Conservation (phyloP, 2,888 invertebrate species). For the Anticlea derivata region DNA sequence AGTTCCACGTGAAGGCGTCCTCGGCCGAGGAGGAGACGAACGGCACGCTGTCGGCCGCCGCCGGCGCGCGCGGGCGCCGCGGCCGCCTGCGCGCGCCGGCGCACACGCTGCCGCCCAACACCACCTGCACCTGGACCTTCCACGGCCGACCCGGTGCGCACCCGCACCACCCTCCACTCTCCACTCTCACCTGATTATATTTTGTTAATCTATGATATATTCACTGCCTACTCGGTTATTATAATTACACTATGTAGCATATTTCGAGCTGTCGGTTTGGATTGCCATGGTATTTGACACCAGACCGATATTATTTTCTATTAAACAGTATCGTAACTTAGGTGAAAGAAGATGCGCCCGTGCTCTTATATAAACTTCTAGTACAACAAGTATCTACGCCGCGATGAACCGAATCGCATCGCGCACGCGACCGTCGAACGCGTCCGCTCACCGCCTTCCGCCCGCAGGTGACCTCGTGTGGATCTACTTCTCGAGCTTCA, state of each 20-base stretch:
- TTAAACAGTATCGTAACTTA: too few species aligned
- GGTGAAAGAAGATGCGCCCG: too few species aligned
- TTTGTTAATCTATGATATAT: too few species aligned
- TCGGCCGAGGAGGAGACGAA: constrained; percentile 84
- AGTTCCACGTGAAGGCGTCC: constrained; percentile 91
- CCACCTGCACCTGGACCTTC: constrained; percentile 94
- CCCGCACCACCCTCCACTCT: constrained; percentile 54
- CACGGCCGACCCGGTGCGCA: constrained; percentile 86
- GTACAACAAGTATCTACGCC: too few species aligned
- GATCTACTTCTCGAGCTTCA: constrained; percentile 94
- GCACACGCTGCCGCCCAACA: constrained; percentile 93
- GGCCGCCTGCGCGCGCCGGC: constrained; percentile 90
- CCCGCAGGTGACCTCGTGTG: constrained; percentile 89
- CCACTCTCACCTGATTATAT: constrained; percentile 65
- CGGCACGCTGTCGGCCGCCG: constrained; percentile 76
- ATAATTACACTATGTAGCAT: too few species aligned
- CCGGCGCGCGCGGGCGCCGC: constrained; percentile 83
- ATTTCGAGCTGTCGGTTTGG: too few species aligned
- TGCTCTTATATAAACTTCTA: too few species aligned
- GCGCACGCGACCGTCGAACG: too few species aligned
- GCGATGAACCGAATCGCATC: too few species aligned
- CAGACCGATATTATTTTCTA: too few species aligned
- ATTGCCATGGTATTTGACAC: too few species aligned
- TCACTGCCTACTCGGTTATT: too few species aligned
- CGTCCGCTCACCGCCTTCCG: neutral